Evolutionary conservation across 2,888 invertebrate genomes (phyloP).

Genomic region (Orchesellides sinensis): DNA sequence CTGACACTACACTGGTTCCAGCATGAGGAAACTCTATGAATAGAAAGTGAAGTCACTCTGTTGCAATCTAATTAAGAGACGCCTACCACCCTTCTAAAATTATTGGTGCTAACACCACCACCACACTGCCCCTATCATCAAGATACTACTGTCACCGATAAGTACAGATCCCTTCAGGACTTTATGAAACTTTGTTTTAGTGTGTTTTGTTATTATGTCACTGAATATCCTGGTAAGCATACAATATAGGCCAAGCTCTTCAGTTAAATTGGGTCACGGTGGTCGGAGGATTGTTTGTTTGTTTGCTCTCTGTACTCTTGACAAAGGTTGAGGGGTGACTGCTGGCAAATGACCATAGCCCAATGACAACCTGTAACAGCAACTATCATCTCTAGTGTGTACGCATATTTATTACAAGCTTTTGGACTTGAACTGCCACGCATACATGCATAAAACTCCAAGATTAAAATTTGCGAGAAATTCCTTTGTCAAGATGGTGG

Average conservation of each 20-base stretch:
- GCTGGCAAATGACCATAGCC: conserved; percentile 49
- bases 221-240: no score
- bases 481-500: no score
- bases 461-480: conserved; percentile 25
- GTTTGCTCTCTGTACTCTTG: conserved; percentile 43
- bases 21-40: background rate
- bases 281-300: conserved; percentile 50
- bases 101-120: no score
- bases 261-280: conserved; percentile 58
- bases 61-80: no score
- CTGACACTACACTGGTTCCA: background rate
- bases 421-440: background rate
- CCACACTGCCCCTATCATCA: no score
- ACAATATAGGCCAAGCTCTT: conserved; percentile 54
- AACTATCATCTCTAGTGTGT: background rate
- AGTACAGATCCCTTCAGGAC: no score
- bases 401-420: no score
- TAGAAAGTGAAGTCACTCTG: background rate
- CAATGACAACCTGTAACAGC: conserved; percentile 42
- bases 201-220: no score
- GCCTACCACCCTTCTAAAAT: no score
- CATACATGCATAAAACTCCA: background rate
- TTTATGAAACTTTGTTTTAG: no score
- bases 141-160: no score
- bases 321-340: conserved; percentile 55